A percentile compares a stretch with the other conserved stretches of the same genome.
Evolutionary conservation across 2,888 invertebrate genomes (phyloP).

Genomic region (Branchinecta sandiegonensis): DNA sequence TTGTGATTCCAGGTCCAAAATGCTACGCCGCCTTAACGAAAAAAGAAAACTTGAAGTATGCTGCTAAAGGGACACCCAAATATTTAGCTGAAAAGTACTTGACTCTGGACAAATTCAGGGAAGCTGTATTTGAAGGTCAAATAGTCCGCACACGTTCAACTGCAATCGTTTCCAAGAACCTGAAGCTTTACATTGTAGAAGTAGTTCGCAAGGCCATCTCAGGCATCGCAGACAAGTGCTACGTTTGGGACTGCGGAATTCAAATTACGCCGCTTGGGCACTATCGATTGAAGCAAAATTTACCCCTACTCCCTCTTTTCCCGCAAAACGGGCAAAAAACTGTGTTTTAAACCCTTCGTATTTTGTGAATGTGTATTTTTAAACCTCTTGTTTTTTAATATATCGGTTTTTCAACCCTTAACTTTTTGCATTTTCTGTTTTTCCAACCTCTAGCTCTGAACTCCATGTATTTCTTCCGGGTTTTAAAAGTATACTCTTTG

Average conservation of each 20-base stretch:
- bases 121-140: slow-evolving; percentile 2
- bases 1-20: background rate
- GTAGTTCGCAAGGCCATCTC: background rate
- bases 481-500: too few species aligned
- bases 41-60: background rate
- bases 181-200: background rate
- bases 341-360: too few species aligned
- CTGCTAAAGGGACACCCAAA: slow-evolving; percentile 4
- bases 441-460: too few species aligned
- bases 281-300: too few species aligned
- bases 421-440: too few species aligned
- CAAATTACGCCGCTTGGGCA: too few species aligned
- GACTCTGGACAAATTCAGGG: background rate
- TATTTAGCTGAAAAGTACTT: background rate
- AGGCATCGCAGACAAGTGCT: background rate
- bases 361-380: too few species aligned
- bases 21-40: background rate
- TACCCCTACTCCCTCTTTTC: too few species aligned
- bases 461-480: too few species aligned
- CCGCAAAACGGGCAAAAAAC: too few species aligned
- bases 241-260: background rate
- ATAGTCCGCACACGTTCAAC: background rate
- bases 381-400: too few species aligned
- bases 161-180: background rate
- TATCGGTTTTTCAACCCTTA: too few species aligned